Conservation (phyloP, 2,888 invertebrate species). For the Cheilosia grossa region DNA sequence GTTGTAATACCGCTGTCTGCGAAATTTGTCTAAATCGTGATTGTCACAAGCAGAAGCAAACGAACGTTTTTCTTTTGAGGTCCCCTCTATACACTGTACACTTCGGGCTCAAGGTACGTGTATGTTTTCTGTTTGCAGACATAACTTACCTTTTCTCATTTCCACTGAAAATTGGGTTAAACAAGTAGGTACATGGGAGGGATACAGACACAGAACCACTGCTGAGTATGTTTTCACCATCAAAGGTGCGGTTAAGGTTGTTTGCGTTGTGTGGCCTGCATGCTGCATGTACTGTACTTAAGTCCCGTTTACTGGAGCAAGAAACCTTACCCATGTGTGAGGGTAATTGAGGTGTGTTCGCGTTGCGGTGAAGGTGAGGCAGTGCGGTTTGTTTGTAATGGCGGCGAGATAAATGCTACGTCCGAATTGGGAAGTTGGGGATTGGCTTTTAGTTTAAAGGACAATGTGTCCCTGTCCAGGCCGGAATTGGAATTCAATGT, state of each 20-base stretch:
- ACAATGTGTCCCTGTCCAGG: constrained; percentile 6
- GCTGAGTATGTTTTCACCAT: constrained; percentile 6
- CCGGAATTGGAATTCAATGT: background rate
- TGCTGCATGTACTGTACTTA: constrained; percentile 25
- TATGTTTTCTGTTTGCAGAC: constrained; percentile 10
- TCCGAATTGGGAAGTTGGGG: background rate
- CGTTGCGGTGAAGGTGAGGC: background rate
- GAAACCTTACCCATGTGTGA: constrained; percentile 2
- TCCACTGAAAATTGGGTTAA: constrained; percentile 19
- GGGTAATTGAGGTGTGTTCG: constrained; percentile 41
- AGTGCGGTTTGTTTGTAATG: constrained; percentile 3
- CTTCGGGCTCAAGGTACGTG: constrained; percentile 19
- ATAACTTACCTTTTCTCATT: constrained; percentile 8
- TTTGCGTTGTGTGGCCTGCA: constrained; percentile 22
- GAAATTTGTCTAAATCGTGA: constrained; percentile 36
- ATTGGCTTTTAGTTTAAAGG: constrained; percentile 15
- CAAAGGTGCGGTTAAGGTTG: constrained; percentile 35
- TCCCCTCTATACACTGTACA: background rate
- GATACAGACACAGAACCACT: background rate
- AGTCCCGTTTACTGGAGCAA: constrained; percentile 7
- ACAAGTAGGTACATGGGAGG: background rate
- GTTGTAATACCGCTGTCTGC: constrained; percentile 5
- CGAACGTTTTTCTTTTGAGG: constrained; percentile 10
- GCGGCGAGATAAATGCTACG: background rate
- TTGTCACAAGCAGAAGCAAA: constrained; percentile 45